These are phyloP conservation scores for Rhinogobio ventralis DNA, from an alignment of 2,797 vertebrate genomes.

Conservation along the genomic window DNA sequence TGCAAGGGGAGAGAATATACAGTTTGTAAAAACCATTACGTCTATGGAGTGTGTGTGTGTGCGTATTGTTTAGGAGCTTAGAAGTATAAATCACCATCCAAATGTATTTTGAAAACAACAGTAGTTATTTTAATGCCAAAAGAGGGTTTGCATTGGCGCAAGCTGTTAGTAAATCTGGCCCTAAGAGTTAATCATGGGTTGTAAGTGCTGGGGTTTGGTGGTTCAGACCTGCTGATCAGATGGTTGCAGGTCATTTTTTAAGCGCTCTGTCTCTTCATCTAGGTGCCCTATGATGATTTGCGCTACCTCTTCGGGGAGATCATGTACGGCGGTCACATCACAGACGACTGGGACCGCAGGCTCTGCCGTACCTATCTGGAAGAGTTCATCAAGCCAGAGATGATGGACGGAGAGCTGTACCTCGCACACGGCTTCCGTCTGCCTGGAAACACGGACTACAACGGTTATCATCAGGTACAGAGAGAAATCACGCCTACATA, in stretches of 20 bases:
- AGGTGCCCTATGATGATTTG: slow-evolving; percentile 92
- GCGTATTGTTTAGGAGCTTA: background rate
- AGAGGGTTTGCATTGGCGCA: too few species aligned
- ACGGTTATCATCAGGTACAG: slow-evolving; percentile 88
- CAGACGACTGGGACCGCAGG: too few species aligned
- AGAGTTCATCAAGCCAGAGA: slow-evolving; percentile 91
- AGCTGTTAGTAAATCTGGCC: too few species aligned
- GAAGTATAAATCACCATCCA: background rate
- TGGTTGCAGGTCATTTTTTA: background rate
- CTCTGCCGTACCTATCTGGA: slow-evolving; percentile 71
- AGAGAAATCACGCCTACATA: background rate
- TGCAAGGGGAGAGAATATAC: too few species aligned
- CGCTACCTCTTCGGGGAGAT: slow-evolving; percentile 74
- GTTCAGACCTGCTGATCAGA: background rate
- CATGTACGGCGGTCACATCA: too few species aligned
- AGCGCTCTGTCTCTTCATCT: background rate
- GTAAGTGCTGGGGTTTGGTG: background rate
- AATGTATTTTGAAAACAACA: too few species aligned
- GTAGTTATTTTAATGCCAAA: too few species aligned
- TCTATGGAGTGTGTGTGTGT: too few species aligned
- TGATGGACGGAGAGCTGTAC: slow-evolving; percentile 88
- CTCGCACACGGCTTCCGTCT: slow-evolving; percentile 79
- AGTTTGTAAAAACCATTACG: too few species aligned
- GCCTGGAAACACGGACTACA: slow-evolving; percentile 87
- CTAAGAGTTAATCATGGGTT: background rate